Conservation (phyloP, 2,888 invertebrate genomes). For the Cephus sareptanus region DNA sequence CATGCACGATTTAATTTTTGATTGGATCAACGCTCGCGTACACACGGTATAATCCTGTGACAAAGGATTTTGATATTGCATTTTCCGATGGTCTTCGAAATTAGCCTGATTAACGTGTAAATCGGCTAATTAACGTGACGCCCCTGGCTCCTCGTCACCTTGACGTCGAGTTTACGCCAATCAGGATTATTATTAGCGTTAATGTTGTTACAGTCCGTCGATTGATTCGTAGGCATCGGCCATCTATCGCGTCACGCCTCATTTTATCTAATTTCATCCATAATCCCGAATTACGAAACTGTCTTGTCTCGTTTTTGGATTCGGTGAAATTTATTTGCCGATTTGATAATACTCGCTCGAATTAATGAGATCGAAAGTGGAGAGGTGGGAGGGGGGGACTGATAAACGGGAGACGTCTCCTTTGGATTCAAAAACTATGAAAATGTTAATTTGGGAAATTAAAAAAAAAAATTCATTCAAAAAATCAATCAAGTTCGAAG, state of each 20-base stretch:
- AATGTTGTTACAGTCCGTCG: background rate
- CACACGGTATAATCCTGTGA: background rate
- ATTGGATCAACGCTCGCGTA: background rate
- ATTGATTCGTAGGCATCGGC: background rate
- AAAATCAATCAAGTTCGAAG: no score
- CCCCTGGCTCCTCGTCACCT: background rate
- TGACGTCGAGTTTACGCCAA: background rate
- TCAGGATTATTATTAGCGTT: background rate
- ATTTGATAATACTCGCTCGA: background rate
- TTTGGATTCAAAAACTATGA: no score
- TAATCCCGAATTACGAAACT: background rate
- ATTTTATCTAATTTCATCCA: background rate
- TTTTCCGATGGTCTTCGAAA: background rate
- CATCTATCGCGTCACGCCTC: background rate
- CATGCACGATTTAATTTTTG: background rate
- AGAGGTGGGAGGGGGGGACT: fast-evolving
- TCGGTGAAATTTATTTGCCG: background rate
- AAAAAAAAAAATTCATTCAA: no score
- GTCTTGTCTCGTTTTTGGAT: background rate
- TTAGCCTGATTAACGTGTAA: background rate
- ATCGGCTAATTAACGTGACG: background rate
- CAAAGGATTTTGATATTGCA: background rate
- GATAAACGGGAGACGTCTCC: no score
- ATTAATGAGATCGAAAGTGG: no score
- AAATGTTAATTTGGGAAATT: no score